Conservation (phyloP, 2,888 invertebrate species). For the Trichogramma dendrolimi region DNA sequence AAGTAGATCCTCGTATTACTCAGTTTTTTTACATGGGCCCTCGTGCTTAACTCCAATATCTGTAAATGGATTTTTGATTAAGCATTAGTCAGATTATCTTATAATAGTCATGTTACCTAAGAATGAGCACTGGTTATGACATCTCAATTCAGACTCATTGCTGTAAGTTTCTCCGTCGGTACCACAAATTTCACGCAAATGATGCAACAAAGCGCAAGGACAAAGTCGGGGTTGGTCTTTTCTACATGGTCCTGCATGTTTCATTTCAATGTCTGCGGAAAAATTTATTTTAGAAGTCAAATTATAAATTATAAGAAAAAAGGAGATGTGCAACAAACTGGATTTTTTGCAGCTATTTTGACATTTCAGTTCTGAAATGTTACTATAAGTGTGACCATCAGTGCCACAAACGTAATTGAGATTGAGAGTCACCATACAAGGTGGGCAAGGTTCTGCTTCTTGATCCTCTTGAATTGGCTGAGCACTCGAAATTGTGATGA, state of each 20-base stretch:
- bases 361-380: neutral
- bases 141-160: neutral
- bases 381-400: neutral
- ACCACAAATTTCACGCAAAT: neutral
- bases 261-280: neutral
- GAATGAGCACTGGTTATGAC: neutral
- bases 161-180: neutral
- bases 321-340: neutral
- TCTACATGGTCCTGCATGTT: neutral
- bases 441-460: neutral
- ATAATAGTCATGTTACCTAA: neutral
- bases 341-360: slow-evolving; percentile 1
- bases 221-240: no score
- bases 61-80: neutral
- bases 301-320: neutral
- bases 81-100: neutral
- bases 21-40: neutral
- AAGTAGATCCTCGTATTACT: no score
- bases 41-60: neutral
- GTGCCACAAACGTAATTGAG: neutral
- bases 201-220: neutral
- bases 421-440: neutral
- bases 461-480: no score
- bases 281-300: neutral
- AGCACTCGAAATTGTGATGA: no score